Evolutionary conservation across 2,888 invertebrate species (phyloP).

Genomic region (Psococerastis gibbosa): DNA sequence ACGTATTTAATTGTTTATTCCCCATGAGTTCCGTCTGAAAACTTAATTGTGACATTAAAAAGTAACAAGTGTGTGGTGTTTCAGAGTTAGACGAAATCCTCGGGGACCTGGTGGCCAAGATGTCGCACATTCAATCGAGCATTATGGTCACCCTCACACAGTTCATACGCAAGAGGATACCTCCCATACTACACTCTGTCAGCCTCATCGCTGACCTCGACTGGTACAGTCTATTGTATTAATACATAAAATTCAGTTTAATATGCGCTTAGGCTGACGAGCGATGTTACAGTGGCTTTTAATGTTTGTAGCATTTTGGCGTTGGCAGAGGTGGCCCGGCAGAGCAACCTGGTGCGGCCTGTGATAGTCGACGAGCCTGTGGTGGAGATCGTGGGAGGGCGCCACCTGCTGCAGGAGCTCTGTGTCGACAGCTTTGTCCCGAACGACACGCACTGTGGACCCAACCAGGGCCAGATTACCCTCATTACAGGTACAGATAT

Average conservation of each 20-base stretch:
- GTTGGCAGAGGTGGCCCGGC: constrained; percentile 42
- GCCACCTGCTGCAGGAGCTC: constrained; percentile 59
- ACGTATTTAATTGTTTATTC: too few species aligned
- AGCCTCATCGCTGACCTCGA: constrained; percentile 45
- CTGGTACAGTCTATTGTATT: constrained; percentile 31
- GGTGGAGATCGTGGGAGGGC: constrained; percentile 42
- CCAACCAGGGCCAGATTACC: constrained; percentile 38
- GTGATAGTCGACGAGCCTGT: constrained; percentile 33
- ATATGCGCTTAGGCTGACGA: constrained; percentile 8
- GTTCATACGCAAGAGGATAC: constrained; percentile 37
- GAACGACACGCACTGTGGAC: constrained; percentile 46
- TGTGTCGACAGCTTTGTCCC: constrained; percentile 47
- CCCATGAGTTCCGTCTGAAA: too few species aligned
- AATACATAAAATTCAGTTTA: background rate
- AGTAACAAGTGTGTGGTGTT: too few species aligned
- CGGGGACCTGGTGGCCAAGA: constrained; percentile 61
- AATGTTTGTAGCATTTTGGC: constrained; percentile 38
- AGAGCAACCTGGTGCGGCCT: constrained; percentile 46
- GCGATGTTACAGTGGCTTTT: too few species aligned
- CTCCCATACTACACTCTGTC: constrained; percentile 34
- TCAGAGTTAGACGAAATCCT: constrained; percentile 57
- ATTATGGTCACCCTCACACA: constrained; percentile 50
- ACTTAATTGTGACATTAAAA: too few species aligned
- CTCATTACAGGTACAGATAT: constrained; percentile 44
- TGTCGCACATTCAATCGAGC: constrained; percentile 58